These are phyloP conservation scores for Crotalus horridus DNA, from an alignment of 2,113 vertebrate species.

Conservation along the genomic window DNA sequence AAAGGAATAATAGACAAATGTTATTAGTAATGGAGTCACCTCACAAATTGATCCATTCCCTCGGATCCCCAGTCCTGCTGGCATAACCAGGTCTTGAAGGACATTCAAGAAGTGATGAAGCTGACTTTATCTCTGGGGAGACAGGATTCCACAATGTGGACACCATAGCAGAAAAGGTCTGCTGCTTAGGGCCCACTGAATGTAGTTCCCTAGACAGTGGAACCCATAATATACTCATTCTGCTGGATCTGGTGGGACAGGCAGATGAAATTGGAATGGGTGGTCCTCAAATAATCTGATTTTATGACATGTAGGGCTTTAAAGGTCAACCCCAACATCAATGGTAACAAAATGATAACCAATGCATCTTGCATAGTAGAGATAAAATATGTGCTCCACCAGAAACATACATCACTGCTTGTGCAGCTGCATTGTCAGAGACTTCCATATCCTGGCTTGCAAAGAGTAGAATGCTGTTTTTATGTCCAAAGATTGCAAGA, in stretches of 20 bases:
- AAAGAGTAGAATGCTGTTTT: not conserved
- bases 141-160: not conserved
- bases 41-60: not conserved
- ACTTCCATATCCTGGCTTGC: not conserved
- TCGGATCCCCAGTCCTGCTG: not conserved
- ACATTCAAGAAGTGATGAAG: not conserved
- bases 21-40: not conserved
- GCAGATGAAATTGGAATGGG: not conserved
- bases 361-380: not conserved
- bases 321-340: not conserved
- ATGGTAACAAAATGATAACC: not conserved
- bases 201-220: not conserved
- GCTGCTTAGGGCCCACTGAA: not conserved
- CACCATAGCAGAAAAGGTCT: not conserved
- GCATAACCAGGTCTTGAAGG: too few relatives aligned
- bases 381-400: not conserved
- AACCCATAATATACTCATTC: not conserved
- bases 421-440: not conserved
- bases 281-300: not conserved
- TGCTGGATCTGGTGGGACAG: not conserved
- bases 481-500: not conserved
- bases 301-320: not conserved
- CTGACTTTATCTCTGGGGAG: not conserved
- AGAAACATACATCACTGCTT: not conserved
- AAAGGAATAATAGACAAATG: not conserved